Conservation (phyloP, 1,140 invertebrate genomes). For the Drosophila hydei region DNA sequence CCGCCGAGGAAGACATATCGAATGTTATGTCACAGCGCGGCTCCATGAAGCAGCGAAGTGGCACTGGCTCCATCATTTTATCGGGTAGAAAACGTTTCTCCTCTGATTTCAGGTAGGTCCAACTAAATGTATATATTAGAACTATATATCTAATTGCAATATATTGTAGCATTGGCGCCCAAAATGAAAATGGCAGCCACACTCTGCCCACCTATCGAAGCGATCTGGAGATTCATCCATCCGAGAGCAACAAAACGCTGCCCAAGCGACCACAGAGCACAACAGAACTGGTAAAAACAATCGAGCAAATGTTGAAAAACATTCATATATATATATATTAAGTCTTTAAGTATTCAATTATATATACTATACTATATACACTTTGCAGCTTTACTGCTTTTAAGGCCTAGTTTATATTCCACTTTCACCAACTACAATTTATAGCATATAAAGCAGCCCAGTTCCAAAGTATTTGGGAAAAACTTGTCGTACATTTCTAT, state of each 20-base stretch:
- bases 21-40: constrained; percentile 80
- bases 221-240: constrained; percentile 87
- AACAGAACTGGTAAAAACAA: constrained; percentile 81
- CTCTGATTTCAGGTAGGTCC: constrained; percentile 84
- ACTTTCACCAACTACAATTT: constrained; percentile 35
- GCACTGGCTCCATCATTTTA: constrained; percentile 70
- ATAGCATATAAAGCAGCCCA: constrained; percentile 16
- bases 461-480: constrained; percentile 22
- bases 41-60: constrained; percentile 76
- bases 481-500: constrained; percentile 7
- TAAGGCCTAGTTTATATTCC: constrained; percentile 50
- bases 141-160: constrained; percentile 20
- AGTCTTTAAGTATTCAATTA: constrained; percentile 36
- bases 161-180: constrained; percentile 71
- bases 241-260: constrained; percentile 82
- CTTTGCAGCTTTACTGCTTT: constrained; percentile 67
- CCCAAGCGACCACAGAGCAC: constrained; percentile 82
- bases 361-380: constrained; percentile 32
- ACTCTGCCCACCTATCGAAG: constrained; percentile 85
- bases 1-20: constrained; percentile 93
- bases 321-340: constrained; percentile 31
- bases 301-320: background rate
- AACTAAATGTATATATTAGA: background rate
- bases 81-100: constrained; percentile 85
- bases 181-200: constrained; percentile 73